Conservation (phyloP, 2,888 invertebrate species). For the Epiblema foenella region DNA sequence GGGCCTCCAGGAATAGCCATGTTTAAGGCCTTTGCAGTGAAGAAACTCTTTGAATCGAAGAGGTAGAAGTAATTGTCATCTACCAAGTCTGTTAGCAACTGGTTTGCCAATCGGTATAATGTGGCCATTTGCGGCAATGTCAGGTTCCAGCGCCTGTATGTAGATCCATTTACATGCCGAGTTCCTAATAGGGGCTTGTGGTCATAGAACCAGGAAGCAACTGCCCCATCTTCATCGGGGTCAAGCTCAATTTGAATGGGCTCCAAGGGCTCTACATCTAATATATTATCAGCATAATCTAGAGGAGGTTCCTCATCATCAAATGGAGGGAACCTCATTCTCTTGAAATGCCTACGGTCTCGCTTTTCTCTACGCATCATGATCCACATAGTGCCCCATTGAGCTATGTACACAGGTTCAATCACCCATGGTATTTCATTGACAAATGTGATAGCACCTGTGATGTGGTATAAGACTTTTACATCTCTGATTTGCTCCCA, state of each 20-base stretch:
- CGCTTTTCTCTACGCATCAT: constrained; percentile 99
- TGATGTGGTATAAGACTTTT: constrained; percentile 98
- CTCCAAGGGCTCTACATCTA: constrained; percentile 99
- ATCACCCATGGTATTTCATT: constrained; percentile 99
- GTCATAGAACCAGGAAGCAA: constrained; percentile 99
- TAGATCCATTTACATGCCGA: constrained; percentile 97
- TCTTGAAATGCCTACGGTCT: constrained; percentile 98
- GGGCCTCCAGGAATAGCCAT: constrained; percentile 99
- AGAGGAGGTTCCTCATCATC: constrained; percentile 99
- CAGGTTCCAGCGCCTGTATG: constrained; percentile 98
- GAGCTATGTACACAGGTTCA: constrained; percentile 99
- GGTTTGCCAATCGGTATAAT: constrained; percentile 98
- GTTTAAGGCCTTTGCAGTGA: constrained; percentile 99
- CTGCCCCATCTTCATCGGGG: constrained; percentile 95
- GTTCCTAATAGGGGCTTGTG: constrained; percentile 97
- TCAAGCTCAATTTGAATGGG: constrained; percentile 99
- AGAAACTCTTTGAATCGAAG: constrained; percentile 99
- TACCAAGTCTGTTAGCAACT: constrained; percentile 97
- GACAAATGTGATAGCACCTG: constrained; percentile 99
- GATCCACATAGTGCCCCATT: constrained; percentile 99
- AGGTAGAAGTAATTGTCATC: constrained; percentile 99
- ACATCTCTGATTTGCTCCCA: constrained; percentile 99
- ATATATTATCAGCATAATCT: constrained; percentile 99
- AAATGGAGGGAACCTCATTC: constrained; percentile 99
- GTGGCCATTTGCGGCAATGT: constrained; percentile 99